phyloP scores from a whole-genome alignment of 2,797 vertebrate species.

The Mareca penelope region DNA sequence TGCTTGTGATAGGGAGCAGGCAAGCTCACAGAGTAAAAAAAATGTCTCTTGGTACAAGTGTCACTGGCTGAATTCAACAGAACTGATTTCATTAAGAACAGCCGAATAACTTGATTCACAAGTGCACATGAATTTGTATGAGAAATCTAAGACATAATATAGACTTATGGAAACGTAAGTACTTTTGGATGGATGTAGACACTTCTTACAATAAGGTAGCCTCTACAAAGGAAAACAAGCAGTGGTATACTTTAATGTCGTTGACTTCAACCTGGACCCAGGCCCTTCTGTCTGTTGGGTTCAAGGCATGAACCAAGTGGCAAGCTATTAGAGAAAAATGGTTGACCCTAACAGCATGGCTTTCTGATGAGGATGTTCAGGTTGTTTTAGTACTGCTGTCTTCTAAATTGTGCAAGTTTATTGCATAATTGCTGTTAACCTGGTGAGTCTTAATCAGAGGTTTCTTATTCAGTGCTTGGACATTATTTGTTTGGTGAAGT shows the following conservation, averaged over 20 bases:
- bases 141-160: background rate
- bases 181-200: background rate
- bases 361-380: background rate
- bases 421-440: background rate
- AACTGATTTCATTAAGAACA: background rate
- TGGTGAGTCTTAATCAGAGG: background rate
- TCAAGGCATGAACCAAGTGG: background rate
- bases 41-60: background rate
- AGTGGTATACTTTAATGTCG: background rate
- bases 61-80: background rate
- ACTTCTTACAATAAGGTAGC: background rate
- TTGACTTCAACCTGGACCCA: background rate
- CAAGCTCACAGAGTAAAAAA: background rate
- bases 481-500: background rate
- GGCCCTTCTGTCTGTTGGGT: background rate
- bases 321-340: background rate
- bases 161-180: background rate
- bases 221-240: background rate
- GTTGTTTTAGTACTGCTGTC: background rate
- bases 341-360: background rate
- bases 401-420: background rate
- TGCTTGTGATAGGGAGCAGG: background rate
- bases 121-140: background rate
- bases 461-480: background rate
- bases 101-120: background rate